Percentiles rank a stretch among this genome's conserved stretches.
phyloP scores from a whole-genome alignment of 2,888 invertebrate species.

The Phyllotreta striolata region DNA sequence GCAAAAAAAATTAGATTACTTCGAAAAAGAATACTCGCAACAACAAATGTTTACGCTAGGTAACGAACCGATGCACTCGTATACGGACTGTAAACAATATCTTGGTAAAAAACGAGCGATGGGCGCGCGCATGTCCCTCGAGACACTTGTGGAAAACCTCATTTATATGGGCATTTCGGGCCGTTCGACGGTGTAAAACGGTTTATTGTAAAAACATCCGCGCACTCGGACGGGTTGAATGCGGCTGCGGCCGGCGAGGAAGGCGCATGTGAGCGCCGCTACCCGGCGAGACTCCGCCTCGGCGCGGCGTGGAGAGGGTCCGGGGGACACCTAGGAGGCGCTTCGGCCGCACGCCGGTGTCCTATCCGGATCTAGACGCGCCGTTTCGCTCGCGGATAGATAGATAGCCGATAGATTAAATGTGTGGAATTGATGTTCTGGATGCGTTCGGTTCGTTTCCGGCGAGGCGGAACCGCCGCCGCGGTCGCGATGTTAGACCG shows the following conservation, averaged over 20 bases:
- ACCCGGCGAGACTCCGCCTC: slow-evolving; percentile 51
- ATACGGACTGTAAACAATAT: slow-evolving; percentile 45
- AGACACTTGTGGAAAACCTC: slow-evolving; percentile 37
- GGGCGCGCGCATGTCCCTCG: slow-evolving; percentile 49
- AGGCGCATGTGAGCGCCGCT: slow-evolving; percentile 54
- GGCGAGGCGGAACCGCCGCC: slow-evolving; percentile 22
- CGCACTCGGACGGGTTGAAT: slow-evolving; percentile 55
- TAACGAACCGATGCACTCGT: slow-evolving; percentile 41
- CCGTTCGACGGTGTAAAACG: slow-evolving; percentile 16
- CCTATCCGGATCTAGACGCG: slow-evolving; percentile 53
- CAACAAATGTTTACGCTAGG: slow-evolving; percentile 4
- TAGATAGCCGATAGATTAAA: slow-evolving; percentile 42
- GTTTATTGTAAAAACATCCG: slow-evolving; percentile 49
- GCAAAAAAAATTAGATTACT: slow-evolving; percentile 7
- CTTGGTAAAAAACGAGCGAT: slow-evolving; percentile 37
- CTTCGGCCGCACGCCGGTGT: slow-evolving; percentile 51
- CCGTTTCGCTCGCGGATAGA: slow-evolving; percentile 46
- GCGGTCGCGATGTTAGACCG: slow-evolving; percentile 25
- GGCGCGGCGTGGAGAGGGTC: slow-evolving; percentile 47
- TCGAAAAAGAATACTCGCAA: too few species aligned
- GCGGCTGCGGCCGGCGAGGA: slow-evolving; percentile 49
- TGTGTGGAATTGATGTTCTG: slow-evolving; percentile 33
- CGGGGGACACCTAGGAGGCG: slow-evolving; percentile 49
- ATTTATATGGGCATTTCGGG: slow-evolving; percentile 38
- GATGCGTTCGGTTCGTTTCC: slow-evolving; percentile 22